phyloP scores from a whole-genome alignment of 2,888 invertebrate species.

The Quadroppia sp. region DNA sequence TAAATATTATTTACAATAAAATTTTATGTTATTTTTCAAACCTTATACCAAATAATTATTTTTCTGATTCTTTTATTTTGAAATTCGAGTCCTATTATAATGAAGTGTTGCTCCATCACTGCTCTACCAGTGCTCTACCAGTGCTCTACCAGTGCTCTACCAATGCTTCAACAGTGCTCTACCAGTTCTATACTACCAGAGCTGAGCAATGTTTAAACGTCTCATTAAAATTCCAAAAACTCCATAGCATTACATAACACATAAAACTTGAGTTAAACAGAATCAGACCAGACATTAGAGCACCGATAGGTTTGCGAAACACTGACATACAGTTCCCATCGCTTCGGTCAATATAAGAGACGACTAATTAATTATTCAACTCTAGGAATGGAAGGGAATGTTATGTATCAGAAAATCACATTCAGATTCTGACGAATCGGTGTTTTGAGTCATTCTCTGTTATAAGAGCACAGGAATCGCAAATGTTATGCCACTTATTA shows the following conservation, averaged over 20 bases:
- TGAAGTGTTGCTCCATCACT: not conserved
- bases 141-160: not conserved
- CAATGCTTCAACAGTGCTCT: not conserved
- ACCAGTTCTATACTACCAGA: too few relatives aligned
- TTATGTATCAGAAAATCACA: not conserved
- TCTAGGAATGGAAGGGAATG: not conserved
- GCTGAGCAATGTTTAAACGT: not conserved
- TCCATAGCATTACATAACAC: constrained; percentile 7
- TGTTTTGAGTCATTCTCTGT: not conserved
- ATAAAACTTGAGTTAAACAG: not conserved
- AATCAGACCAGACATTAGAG: not conserved
- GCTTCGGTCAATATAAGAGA: not conserved
- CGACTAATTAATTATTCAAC: constrained; percentile 13
- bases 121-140: not conserved
- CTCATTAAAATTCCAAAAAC: constrained; percentile 1
- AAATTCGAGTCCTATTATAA: not conserved
- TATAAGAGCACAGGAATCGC: not conserved
- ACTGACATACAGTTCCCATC: not conserved
- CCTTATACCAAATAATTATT: not conserved
- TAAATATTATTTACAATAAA: not conserved
- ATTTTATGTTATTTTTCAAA: not conserved
- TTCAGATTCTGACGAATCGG: not conserved
- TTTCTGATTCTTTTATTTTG: not conserved
- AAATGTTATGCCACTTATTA: constrained; percentile 6
- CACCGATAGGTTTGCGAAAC: not conserved